Evolutionary conservation across 2,888 invertebrate genomes (phyloP).

Genomic region (Aphodius granarius): DNA sequence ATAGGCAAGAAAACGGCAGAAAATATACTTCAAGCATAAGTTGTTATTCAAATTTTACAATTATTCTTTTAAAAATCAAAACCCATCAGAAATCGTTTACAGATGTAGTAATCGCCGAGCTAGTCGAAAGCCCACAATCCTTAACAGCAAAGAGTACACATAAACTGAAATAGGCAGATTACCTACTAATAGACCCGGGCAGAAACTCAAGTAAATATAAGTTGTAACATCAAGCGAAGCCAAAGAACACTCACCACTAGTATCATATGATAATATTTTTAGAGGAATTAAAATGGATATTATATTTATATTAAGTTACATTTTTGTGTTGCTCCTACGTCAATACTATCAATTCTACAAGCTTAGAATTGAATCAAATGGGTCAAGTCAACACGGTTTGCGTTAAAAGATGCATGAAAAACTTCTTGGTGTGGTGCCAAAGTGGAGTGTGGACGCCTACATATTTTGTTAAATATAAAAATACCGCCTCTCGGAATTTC

Average conservation of each 20-base stretch:
- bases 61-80: too few relatives aligned
- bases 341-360: not conserved
- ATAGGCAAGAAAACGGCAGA: too few relatives aligned
- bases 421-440: conserved; percentile 26
- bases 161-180: too few relatives aligned
- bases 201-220: not conserved
- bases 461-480: conserved; percentile 23
- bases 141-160: too few relatives aligned
- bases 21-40: too few relatives aligned
- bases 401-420: conserved; percentile 11
- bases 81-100: too few relatives aligned
- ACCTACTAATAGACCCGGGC: too few relatives aligned
- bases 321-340: not conserved
- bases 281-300: not conserved
- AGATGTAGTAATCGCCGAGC: too few relatives aligned
- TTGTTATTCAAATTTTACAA: too few relatives aligned
- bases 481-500: conserved; percentile 16
- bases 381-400: not conserved
- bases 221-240: not conserved
- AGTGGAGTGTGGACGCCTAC: conserved; percentile 26
- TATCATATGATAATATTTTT: not conserved
- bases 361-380: not conserved
- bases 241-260: not conserved
- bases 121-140: too few relatives aligned
- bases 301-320: not conserved